Base-by-base conservation (phyloP, 92 coral and sea anemone species). In the Heliopora coerulea region DNA sequence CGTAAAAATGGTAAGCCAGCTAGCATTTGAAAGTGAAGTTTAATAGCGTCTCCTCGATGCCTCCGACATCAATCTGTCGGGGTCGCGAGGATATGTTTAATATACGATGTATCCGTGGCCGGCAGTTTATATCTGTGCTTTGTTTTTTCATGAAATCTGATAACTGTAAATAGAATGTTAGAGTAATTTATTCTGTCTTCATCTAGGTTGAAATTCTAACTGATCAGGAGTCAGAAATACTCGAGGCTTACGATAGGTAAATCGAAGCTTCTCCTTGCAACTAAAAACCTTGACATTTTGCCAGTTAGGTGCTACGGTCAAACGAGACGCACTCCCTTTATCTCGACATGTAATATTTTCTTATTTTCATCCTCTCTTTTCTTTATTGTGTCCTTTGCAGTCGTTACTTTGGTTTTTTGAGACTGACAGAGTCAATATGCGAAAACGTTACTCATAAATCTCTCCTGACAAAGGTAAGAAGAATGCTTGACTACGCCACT, bases 191-290 rank as follows among this genome's bases (percentile, higher is more conserved):
- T 70, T 52, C 54, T 65, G 13, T 34, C 56, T 54, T 23, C 34
- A 70, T 70, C 82, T 95, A 95, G 81, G 99, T 85, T 83, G 96
- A 95, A 82, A 89, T 95, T 86, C 70, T 95, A 89, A 95, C 91
- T 89, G 99, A 95, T 79, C 99, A 96, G 85, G 99, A 95, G 73
- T 90, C 86, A 79, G 99, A 90, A 84, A 72, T 95, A 70, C 86
- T 95, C 75, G 85, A 96, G 74, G 86, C 86, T 56, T 95, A 95
- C 83, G 99, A 95, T 88, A 95, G 99, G 99, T 95, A 78, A 65
- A 48, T 32, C 42, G 73, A 24, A 56, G 26, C 31, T 68, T 73
- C 52, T 21, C 49, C 49, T 57, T 81, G 24, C 24, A 57, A 49
- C 37, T 0, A 48, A 31, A 67, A 6, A 25, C 44, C 68, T 76